phyloP scores from a whole-genome alignment of 2,888 invertebrate species.

The Pelosia muscerda region DNA sequence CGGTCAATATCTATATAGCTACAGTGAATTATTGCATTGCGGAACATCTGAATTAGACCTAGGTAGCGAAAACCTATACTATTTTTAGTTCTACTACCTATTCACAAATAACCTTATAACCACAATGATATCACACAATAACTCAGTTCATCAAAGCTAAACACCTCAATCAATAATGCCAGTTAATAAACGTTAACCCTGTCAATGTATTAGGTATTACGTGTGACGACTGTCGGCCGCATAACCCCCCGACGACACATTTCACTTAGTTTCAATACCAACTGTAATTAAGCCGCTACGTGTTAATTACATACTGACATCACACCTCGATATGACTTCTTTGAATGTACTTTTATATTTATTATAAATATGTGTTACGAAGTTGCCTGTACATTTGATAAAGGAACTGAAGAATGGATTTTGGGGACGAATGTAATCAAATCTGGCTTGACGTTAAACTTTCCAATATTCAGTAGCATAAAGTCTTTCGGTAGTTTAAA shows the following conservation, averaged over 20 bases:
- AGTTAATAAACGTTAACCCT: slow-evolving; percentile 46
- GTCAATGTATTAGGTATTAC: slow-evolving; percentile 47
- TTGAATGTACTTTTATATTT: slow-evolving; percentile 54
- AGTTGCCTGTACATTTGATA: not conserved
- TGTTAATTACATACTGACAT: slow-evolving; percentile 76
- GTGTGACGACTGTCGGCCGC: slow-evolving; percentile 42
- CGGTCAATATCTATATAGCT: too few relatives aligned
- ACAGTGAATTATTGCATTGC: too few relatives aligned
- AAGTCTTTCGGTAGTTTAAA: not conserved
- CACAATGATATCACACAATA: slow-evolving; percentile 6
- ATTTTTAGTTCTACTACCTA: not conserved
- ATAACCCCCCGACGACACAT: slow-evolving; percentile 70
- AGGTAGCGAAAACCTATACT: too few relatives aligned
- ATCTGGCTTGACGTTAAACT: not conserved
- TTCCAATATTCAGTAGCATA: not conserved
- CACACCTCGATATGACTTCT: slow-evolving; percentile 66
- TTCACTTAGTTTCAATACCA: slow-evolving; percentile 74
- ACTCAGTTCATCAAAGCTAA: slow-evolving; percentile 19
- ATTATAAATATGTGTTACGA: slow-evolving; percentile 30
- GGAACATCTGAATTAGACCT: not conserved
- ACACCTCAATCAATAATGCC: slow-evolving; percentile 32
- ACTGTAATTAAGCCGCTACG: slow-evolving; percentile 76
- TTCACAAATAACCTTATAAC: not conserved
- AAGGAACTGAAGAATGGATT: not conserved
- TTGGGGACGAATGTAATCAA: not conserved